Conservation (phyloP, 1,140 invertebrate species). For the Trichomalopsis sarcophagae region DNA sequence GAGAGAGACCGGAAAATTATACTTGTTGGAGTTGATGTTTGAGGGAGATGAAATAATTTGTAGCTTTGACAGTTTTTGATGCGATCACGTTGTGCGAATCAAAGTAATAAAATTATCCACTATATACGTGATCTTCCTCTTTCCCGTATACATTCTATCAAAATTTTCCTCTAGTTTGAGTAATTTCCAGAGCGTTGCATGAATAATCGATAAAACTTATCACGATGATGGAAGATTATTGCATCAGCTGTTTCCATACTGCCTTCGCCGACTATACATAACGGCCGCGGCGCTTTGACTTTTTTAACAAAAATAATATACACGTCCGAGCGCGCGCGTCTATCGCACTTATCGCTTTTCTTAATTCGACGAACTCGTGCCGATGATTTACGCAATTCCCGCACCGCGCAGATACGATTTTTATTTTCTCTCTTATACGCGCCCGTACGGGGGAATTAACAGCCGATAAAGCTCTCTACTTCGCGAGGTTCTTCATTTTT, state of each 20-base stretch:
- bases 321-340: neutral
- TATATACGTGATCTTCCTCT: no score
- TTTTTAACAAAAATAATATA: neutral
- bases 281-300: neutral
- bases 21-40: no score
- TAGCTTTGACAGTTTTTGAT: no score
- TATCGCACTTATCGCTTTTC: conserved; percentile 25
- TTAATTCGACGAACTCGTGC: conserved; percentile 31
- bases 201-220: neutral
- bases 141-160: neutral
- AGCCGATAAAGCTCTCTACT: neutral
- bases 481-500: neutral
- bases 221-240: neutral
- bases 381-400: conserved; percentile 23
- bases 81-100: no score
- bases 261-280: no score
- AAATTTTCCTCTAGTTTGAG: neutral
- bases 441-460: neutral
- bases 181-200: neutral
- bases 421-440: neutral
- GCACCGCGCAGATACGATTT: neutral
- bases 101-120: no score
- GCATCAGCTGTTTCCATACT: neutral
- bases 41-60: no score
- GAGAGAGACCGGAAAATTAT: no score